A percentile compares a stretch with the other conserved stretches of the same genome.
phyloP scores from a whole-genome alignment of 2,888 invertebrate species.

The Corbicula japonica region DNA sequence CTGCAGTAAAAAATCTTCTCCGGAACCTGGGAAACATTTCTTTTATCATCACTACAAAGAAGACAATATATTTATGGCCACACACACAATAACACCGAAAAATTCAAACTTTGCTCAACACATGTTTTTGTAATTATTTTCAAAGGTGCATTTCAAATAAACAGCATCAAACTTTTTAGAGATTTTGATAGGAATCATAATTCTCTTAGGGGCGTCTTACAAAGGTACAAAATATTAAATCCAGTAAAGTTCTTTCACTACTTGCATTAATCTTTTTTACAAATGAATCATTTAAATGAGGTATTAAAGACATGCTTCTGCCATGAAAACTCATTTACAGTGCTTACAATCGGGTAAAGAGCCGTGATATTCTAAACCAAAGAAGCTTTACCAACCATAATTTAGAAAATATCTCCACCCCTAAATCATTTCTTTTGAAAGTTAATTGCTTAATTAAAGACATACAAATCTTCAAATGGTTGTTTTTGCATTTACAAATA shows the following conservation, averaged over 20 bases:
- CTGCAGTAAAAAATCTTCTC: too few relatives aligned
- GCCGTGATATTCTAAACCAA: slow-evolving; percentile 15
- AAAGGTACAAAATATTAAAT: slow-evolving; percentile 36
- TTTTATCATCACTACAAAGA: too few relatives aligned
- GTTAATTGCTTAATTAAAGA: slow-evolving; percentile 51
- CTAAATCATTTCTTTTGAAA: slow-evolving; percentile 47
- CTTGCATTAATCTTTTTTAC: slow-evolving; percentile 30
- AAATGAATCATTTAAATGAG: slow-evolving; percentile 45
- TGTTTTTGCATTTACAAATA: slow-evolving; percentile 44
- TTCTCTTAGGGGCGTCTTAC: slow-evolving; percentile 34
- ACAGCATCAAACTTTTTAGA: too few relatives aligned
- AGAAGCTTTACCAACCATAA: slow-evolving; percentile 5
- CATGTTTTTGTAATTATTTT: slow-evolving; percentile 35
- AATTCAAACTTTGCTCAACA: slow-evolving; percentile 28
- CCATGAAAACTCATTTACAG: slow-evolving; percentile 28
- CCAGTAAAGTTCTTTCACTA: slow-evolving; percentile 39
- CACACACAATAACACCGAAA: slow-evolving; percentile 31
- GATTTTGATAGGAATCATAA: too few relatives aligned
- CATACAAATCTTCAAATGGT: slow-evolving; percentile 53
- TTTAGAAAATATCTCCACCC: slow-evolving; percentile 35
- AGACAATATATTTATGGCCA: too few relatives aligned
- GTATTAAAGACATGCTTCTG: slow-evolving; percentile 23
- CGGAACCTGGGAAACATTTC: too few relatives aligned
- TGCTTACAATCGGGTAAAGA: slow-evolving; percentile 10
- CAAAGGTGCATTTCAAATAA: slow-evolving; percentile 38